Evolutionary conservation across 2,888 invertebrate genomes (phyloP).

Genomic region (Stomorhina lunata): DNA sequence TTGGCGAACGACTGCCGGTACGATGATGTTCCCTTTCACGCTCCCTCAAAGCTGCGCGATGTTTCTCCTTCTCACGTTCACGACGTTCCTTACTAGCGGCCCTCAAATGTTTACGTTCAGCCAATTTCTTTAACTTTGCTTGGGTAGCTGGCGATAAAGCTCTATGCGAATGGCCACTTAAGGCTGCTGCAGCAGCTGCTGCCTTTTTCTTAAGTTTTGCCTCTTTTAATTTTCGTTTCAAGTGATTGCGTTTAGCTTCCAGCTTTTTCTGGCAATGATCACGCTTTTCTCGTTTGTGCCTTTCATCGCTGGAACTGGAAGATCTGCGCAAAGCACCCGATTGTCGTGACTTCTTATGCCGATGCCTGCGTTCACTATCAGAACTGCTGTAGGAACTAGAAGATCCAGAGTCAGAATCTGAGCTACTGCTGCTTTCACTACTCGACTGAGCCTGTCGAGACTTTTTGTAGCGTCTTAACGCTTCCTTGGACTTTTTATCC

Average conservation of each 20-base stretch:
- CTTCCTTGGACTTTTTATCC: conserved; percentile 79
- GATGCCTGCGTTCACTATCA: conserved; percentile 76
- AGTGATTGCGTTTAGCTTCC: conserved; percentile 78
- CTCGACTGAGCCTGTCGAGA: conserved; percentile 76
- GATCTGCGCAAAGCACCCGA: conserved; percentile 78
- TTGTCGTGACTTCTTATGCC: conserved; percentile 81
- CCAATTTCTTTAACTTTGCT: conserved; percentile 76
- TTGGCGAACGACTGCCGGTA: conserved; percentile 77
- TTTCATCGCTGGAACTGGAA: conserved; percentile 83
- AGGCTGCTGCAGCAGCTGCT: conserved; percentile 71
- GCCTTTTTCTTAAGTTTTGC: conserved; percentile 77
- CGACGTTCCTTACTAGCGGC: conserved; percentile 76
- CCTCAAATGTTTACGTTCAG: conserved; percentile 76
- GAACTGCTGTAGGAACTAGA: conserved; percentile 78
- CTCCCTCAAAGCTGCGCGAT: conserved; percentile 78
- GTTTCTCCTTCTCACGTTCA: conserved; percentile 80
- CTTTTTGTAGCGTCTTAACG: conserved; percentile 77
- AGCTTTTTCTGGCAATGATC: conserved; percentile 79
- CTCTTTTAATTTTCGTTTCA: conserved; percentile 78
- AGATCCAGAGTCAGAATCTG: conserved; percentile 76
- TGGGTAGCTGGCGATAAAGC: conserved; percentile 76
- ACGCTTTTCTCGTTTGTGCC: conserved; percentile 77
- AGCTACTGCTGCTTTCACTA: conserved; percentile 76
- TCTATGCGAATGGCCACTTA: conserved; percentile 75
- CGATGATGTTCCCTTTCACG: conserved; percentile 79